A percentile compares a stretch with the other conserved stretches of the same genome.
phyloP scores from a whole-genome alignment of 2,113 vertebrate species.

The Oreamnos americanus region DNA sequence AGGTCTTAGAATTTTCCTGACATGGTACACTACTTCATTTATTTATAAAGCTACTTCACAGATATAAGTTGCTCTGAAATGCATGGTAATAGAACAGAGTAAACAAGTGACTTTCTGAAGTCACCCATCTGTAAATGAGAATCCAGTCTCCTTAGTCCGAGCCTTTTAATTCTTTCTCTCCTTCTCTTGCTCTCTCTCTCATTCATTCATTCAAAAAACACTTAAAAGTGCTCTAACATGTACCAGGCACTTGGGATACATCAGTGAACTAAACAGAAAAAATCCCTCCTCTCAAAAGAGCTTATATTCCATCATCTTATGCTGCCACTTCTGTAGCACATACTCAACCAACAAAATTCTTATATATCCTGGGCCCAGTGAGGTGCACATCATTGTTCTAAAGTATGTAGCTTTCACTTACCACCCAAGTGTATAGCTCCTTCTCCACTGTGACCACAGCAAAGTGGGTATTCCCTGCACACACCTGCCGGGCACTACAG shows the following conservation, averaged over 20 bases:
- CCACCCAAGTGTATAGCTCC: conserved; percentile 98
- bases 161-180: not conserved
- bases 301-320: not conserved
- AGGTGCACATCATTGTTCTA: not conserved
- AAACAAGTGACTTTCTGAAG: conserved; percentile 11
- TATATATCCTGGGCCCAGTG: not conserved
- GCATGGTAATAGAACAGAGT: not conserved
- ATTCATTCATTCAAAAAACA: not conserved
- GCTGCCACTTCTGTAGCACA: not conserved
- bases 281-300: not conserved
- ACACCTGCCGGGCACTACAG: conserved; percentile 95
- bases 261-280: not conserved
- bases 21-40: not conserved
- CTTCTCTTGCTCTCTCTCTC: not conserved
- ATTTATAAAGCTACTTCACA: not conserved
- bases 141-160: not conserved
- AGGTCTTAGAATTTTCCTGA: not conserved
- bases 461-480: conserved; percentile 96
- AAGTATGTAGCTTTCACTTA: conserved; percentile 82
- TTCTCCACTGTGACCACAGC: conserved; percentile 99
- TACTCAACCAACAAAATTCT: not conserved
- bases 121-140: not conserved
- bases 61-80: not conserved
- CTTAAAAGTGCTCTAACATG: not conserved
- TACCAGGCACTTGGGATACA: not conserved